These are phyloP conservation scores for Tenodera sinensis DNA, from an alignment of 2,888 invertebrate genomes.

Conservation along the genomic window DNA sequence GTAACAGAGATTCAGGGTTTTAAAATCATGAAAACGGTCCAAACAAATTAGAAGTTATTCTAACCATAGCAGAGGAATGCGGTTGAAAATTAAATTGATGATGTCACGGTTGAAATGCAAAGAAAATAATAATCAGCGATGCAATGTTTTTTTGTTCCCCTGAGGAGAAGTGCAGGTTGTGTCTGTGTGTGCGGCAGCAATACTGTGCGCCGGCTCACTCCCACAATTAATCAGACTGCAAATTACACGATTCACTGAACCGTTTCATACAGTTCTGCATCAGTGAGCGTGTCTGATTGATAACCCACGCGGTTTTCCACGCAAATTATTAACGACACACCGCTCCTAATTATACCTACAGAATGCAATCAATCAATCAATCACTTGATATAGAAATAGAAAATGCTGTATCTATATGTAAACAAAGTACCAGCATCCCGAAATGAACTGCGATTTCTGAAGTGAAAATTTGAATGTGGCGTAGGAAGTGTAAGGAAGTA, in stretches of 20 bases:
- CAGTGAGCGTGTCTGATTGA: conserved; percentile 26
- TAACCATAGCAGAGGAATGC: neutral
- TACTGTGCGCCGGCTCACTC: neutral
- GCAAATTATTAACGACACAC: conserved; percentile 25
- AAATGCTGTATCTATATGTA: neutral
- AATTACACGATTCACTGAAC: conserved; percentile 28
- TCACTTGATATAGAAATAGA: conserved; percentile 32
- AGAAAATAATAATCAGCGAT: neutral
- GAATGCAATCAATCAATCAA: conserved; percentile 31
- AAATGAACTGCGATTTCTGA: neutral
- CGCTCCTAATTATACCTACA: conserved; percentile 28
- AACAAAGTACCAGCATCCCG: neutral
- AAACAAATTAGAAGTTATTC: neutral
- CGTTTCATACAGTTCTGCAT: conserved; percentile 21
- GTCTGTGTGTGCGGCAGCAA: neutral
- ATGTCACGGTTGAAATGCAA: neutral
- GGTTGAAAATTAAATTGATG: neutral
- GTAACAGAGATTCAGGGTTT: too few relatives aligned
- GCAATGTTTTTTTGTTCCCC: neutral
- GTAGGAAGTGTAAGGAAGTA: too few relatives aligned
- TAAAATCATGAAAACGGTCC: too few relatives aligned
- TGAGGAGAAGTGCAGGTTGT: neutral
- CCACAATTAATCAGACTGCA: conserved; percentile 32
- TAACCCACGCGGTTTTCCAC: conserved; percentile 19
- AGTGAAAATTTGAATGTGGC: neutral